Conservation (phyloP, 2,888 invertebrate genomes). For the Perithous albicinctus region DNA sequence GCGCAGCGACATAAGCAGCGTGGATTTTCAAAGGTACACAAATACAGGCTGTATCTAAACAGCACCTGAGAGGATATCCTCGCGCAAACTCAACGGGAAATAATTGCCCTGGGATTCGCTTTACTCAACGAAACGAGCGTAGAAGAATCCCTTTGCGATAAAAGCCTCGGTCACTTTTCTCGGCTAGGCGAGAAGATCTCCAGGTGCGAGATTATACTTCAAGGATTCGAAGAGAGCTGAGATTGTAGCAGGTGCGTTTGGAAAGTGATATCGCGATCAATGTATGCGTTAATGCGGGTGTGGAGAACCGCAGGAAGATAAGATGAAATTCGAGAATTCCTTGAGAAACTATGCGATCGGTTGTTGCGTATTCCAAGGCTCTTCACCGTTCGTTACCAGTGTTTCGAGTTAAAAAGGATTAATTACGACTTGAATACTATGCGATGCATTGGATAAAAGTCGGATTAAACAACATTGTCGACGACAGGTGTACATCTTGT, state of each 20-base stretch:
- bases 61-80: constrained; percentile 53
- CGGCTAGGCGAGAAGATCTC: constrained; percentile 44
- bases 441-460: constrained; percentile 6
- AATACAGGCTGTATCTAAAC: constrained; percentile 19
- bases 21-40: constrained; percentile 54
- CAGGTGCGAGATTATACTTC: constrained; percentile 58
- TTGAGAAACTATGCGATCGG: constrained; percentile 1
- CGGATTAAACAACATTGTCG: constrained; percentile 37
- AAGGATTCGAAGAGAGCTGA: constrained; percentile 25
- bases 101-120: constrained; percentile 63
- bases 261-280: constrained; percentile 64
- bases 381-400: constrained; percentile 20
- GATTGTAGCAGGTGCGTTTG: constrained; percentile 60
- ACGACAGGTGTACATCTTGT: constrained; percentile 31
- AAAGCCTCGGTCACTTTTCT: constrained; percentile 28
- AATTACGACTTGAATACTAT: neutral
- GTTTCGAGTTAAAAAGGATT: constrained; percentile 6
- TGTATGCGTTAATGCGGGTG: constrained; percentile 52
- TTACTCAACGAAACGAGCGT: constrained; percentile 48
- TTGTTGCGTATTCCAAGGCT: neutral
- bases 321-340: constrained; percentile 60
- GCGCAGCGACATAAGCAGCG: constrained; percentile 37
- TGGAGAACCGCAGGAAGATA: constrained; percentile 59
- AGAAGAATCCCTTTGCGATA: constrained; percentile 1
- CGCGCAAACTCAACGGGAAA: constrained; percentile 50